Percentiles rank a stretch among this genome's conserved stretches.
phyloP scores from a whole-genome alignment of 35 echinoderm and acorn worm genomes.

The Eucidaris tribuloides region DNA sequence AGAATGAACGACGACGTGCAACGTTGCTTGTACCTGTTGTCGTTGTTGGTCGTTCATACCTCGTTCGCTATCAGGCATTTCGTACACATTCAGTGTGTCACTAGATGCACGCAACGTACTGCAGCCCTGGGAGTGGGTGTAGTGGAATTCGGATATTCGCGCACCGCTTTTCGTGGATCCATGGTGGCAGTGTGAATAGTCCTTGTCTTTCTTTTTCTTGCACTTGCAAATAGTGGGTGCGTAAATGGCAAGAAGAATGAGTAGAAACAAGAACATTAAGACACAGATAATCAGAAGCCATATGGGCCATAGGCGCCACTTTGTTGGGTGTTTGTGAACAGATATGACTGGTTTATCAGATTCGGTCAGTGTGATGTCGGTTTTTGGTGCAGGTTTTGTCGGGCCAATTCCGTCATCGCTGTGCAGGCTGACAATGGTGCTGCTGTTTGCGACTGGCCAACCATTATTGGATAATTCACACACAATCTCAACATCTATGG shows the following conservation, averaged over 20 bases:
- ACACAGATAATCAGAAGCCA: conserved; percentile 10
- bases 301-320: conserved; percentile 2
- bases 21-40: conserved; percentile 63
- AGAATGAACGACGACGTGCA: conserved; percentile 69
- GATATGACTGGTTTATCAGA: too few species aligned
- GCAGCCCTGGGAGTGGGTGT: conserved; percentile 18
- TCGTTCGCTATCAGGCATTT: conserved; percentile 50
- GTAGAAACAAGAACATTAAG: conserved; percentile 7
- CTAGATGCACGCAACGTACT: not conserved
- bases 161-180: not conserved
- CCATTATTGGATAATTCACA: conserved; percentile 14
- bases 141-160: conserved; percentile 8
- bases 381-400: too few species aligned
- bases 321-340: not conserved
- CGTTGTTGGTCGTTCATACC: conserved; percentile 5
- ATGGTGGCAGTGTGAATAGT: conserved; percentile 12
- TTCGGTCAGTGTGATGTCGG: too few species aligned
- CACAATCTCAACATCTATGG: conserved; percentile 1
- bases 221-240: conserved; percentile 14
- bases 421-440: not conserved
- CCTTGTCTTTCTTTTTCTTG: conserved; percentile 6
- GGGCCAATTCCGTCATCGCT: not conserved
- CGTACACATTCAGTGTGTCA: conserved; percentile 39
- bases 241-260: conserved; percentile 14
- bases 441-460: conserved; percentile 12